Conservation (phyloP, 2,888 invertebrate genomes). For the Ceriagrion tenellum region DNA sequence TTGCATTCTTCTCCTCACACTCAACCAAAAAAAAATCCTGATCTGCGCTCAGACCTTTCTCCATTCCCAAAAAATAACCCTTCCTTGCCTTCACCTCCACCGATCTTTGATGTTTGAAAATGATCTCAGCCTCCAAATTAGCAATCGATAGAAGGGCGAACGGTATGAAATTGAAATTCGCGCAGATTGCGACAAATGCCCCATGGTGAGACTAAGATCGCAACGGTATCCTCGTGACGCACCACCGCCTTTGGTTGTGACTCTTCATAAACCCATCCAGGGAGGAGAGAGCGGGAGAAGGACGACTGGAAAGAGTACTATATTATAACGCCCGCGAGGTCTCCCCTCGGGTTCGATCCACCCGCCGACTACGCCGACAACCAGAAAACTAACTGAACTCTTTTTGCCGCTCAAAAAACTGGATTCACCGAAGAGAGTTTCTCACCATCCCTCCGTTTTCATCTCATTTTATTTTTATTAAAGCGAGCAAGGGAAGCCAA, state of each 20-base stretch:
- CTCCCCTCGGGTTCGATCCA: background rate
- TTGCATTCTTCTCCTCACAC: no score
- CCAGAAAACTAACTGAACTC: constrained; percentile 31
- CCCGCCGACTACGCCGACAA: background rate
- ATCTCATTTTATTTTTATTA: background rate
- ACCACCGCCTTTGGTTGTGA: background rate
- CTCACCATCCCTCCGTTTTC: background rate
- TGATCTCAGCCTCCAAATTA: no score
- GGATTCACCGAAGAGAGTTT: constrained; percentile 10
- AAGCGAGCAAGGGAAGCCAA: background rate
- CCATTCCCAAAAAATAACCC: no score
- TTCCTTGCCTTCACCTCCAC: no score
- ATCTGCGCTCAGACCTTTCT: no score
- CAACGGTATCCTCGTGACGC: background rate
- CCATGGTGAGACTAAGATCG: background rate
- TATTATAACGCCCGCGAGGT: background rate
- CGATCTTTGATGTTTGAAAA: no score
- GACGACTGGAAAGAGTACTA: background rate
- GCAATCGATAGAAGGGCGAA: no score
- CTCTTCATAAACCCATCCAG: background rate
- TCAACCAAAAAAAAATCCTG: no score
- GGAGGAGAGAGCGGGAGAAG: background rate
- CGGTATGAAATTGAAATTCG: no score
- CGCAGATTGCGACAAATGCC: no score
- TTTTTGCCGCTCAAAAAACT: constrained; percentile 28